Evolutionary conservation across 2,113 vertebrate species (phyloP).

Genomic region (Alaudala cheleensis): DNA sequence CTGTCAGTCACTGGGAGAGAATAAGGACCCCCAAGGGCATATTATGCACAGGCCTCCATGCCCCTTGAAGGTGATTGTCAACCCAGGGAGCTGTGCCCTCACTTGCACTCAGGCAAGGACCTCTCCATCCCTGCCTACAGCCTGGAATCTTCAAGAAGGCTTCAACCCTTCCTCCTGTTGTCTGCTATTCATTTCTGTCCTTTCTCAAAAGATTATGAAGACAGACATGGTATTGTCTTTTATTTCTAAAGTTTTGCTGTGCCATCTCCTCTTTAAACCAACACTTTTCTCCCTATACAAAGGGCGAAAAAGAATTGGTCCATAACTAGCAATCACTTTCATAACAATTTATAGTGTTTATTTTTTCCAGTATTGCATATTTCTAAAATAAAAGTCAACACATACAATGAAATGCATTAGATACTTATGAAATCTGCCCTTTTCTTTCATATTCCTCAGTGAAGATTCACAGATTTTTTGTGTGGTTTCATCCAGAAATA

Average conservation of each 20-base stretch:
- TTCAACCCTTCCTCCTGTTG: background rate
- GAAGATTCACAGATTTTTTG: background rate
- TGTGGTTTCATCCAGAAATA: background rate
- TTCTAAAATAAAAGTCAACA: background rate
- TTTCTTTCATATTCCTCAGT: background rate
- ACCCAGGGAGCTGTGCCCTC: background rate
- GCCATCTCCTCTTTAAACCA: background rate
- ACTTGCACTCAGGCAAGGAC: background rate
- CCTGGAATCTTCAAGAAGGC: background rate
- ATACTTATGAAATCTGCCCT: background rate
- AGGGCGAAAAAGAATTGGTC: background rate
- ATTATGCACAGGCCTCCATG: fast-evolving
- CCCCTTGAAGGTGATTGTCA: background rate
- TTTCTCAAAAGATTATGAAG: background rate
- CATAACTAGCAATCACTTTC: background rate
- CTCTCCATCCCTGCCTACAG: background rate
- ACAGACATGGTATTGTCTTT: background rate
- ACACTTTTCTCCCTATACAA: background rate
- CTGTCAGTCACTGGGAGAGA: background rate
- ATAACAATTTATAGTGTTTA: background rate
- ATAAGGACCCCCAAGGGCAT: background rate
- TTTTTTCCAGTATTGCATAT: background rate
- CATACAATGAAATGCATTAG: background rate
- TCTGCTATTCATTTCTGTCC: background rate
- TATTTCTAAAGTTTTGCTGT: background rate